Percentiles rank a stretch among this genome's conserved stretches.
These are phyloP conservation scores for Oenanthe melanoleuca DNA, from an alignment of 2,113 vertebrate genomes.

Conservation along the genomic window DNA sequence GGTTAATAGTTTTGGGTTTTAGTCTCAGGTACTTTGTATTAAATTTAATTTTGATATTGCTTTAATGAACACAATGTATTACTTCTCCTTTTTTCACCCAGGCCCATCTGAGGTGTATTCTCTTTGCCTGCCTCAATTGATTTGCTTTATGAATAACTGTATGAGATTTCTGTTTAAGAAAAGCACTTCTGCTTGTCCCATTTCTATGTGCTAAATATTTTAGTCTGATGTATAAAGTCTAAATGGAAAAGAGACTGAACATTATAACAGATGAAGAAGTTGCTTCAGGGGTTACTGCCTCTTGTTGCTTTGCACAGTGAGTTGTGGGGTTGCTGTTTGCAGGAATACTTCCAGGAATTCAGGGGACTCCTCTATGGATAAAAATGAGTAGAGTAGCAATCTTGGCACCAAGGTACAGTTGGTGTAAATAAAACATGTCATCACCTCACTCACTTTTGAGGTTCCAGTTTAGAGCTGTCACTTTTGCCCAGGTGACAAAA, in stretches of 20 bases:
- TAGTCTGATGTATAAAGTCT: background rate
- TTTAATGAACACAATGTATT: conserved; percentile 59
- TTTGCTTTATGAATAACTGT: conserved; percentile 40
- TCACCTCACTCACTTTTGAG: background rate
- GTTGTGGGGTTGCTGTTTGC: background rate
- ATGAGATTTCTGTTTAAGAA: conserved; percentile 46
- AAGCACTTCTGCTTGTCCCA: background rate
- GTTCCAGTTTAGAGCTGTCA: background rate
- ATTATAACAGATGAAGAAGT: background rate
- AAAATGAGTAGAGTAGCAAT: background rate
- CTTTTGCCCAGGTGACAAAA: background rate
- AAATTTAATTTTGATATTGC: conserved; percentile 74
- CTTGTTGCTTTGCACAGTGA: background rate
- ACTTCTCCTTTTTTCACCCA: conserved; percentile 45
- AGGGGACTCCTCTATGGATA: fast-evolving
- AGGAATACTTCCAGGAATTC: background rate
- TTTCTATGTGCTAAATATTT: conserved; percentile 12
- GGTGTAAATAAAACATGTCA: background rate
- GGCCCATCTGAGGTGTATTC: conserved; percentile 32
- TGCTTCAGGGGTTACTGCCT: background rate
- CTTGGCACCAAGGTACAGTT: background rate
- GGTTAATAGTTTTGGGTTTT: conserved; percentile 76
- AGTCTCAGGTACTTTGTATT: conserved; percentile 75
- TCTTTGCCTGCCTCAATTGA: conserved; percentile 30
- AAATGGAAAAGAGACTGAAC: background rate